Conservation (phyloP, 2,113 vertebrate species). For the Ahaetulla prasina region DNA sequence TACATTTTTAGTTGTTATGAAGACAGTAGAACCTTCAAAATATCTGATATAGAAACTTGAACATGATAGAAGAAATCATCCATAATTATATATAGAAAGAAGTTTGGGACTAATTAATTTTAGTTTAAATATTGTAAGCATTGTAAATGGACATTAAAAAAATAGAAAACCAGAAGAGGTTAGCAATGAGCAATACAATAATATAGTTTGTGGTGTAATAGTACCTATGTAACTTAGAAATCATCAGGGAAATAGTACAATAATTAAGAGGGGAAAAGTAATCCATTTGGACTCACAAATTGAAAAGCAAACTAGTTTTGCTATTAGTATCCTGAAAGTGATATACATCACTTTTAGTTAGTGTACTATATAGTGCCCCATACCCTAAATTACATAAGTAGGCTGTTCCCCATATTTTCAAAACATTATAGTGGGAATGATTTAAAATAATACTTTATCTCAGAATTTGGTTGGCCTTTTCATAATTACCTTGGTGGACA, state of each 20-base stretch:
- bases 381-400: background rate
- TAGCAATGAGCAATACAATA: background rate
- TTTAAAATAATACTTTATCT: background rate
- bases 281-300: background rate
- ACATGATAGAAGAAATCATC: background rate
- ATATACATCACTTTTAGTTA: background rate
- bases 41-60: background rate
- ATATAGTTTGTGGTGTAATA: background rate
- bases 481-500: background rate
- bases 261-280: background rate
- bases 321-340: background rate
- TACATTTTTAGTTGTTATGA: background rate
- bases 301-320: background rate
- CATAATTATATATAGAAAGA: background rate
- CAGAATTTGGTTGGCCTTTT: background rate
- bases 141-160: background rate
- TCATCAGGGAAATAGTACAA: background rate
- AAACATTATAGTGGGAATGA: background rate
- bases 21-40: background rate
- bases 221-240: background rate
- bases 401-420: background rate
- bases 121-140: background rate
- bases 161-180: background rate
- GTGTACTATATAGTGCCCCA: background rate
- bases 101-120: background rate